phyloP scores from a whole-genome alignment of 2,113 vertebrate genomes.

The Leuciscus idus region DNA sequence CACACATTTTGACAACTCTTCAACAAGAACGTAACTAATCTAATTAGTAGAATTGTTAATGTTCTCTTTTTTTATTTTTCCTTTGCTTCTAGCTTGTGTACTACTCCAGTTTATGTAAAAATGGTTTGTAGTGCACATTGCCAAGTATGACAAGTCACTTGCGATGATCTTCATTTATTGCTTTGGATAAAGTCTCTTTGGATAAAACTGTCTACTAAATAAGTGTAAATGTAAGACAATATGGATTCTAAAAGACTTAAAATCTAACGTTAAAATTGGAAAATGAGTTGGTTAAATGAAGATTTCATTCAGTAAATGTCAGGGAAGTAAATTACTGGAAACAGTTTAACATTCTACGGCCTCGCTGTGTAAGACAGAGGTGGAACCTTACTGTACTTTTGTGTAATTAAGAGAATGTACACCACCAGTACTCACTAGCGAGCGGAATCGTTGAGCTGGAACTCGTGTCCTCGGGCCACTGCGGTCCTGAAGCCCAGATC shows the following conservation, averaged over 20 bases:
- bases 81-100: neutral
- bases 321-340: neutral
- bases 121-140: no score
- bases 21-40: no score
- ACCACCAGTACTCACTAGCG: constrained; percentile 71
- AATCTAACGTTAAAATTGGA: neutral
- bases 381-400: no score
- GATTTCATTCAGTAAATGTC: neutral
- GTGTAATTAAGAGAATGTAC: no score
- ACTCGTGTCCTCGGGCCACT: constrained; percentile 71
- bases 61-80: neutral
- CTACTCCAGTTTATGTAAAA: neutral
- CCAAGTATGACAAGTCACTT: neutral
- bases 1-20: no score
- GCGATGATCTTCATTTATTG: neutral
- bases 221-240: neutral
- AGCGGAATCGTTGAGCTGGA: constrained; percentile 78
- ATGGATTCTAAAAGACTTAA: neutral
- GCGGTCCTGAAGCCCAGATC: constrained; percentile 72
- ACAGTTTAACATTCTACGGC: no score
- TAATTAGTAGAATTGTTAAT: no score
- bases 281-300: neutral
- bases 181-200: no score
- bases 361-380: no score
- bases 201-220: no score